Percentiles rank a stretch among this genome's conserved stretches.
Evolutionary conservation across 2,797 vertebrate species (phyloP).

Genomic region (Cynopterus sphinx): DNA sequence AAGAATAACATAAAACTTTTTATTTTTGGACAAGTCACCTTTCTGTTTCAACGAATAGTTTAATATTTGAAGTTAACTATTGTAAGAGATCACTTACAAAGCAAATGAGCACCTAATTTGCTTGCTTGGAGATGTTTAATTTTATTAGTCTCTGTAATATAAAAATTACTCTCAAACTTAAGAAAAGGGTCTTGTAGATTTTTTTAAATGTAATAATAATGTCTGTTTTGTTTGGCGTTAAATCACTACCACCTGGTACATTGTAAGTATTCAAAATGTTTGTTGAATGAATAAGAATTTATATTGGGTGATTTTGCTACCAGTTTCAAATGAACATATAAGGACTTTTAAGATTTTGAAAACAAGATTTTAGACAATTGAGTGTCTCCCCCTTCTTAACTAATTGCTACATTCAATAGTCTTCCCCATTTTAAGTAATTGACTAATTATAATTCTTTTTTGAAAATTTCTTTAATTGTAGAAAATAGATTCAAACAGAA

Average conservation of each 20-base stretch:
- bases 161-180: neutral
- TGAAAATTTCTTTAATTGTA: slow-evolving; percentile 23
- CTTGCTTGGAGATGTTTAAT: slow-evolving; percentile 42
- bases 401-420: neutral
- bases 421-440: neutral
- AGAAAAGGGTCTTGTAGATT: neutral
- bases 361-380: neutral
- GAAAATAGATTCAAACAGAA: neutral
- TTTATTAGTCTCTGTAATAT: slow-evolving; percentile 6
- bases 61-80: slow-evolving; percentile 4
- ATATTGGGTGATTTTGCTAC: neutral
- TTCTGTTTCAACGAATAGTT: slow-evolving; percentile 13
- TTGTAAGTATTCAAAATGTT: neutral
- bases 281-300: neutral
- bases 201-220: neutral
- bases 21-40: neutral
- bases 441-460: neutral
- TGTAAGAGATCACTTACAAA: neutral
- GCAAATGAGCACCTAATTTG: neutral
- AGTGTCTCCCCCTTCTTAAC: neutral
- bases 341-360: neutral
- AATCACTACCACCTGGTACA: neutral
- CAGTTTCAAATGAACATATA: slow-evolving; percentile 13
- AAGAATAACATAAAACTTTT: neutral
- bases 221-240: neutral